Base-by-base conservation (phyloP, 1,140 invertebrate species). In the Trachymyrmex cornetzi region DNA sequence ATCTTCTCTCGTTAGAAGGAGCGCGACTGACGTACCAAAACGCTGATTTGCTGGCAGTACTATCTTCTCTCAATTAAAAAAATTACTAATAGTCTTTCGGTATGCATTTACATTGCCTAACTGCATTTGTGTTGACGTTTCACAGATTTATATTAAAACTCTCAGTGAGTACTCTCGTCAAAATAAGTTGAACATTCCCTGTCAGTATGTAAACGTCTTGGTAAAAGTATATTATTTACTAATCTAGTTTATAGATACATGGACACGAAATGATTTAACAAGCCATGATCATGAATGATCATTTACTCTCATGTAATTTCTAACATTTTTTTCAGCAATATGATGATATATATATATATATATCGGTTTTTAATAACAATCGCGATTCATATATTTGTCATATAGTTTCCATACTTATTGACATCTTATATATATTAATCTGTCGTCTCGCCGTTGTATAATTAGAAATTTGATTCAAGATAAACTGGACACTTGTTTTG, bases 231-330 rank as follows among this genome's bases (percentile, higher is more conserved):
- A 67, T 79, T 30, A 66, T 86, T 77, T 53, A 61, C 55, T 85
- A 86, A 90, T 75, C 84, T 89, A 91, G 55, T 87, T 79, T 59
- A 81, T 87, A 91, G 87, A 89, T 91, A 91, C 63, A 87, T 63
- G 75, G 77, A 89, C 74, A 79, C 22, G 77, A 89, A 80, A 87
- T 44, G 27, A 90, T 72, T 67, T 48, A 89, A 90, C 77, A 89
- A 91, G 79, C 63, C 75, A 87, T n/a, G 64, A 67, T 44, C 34
- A 67, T 81, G 30, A 57, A 87, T 66, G 48, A 89, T 89, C 22
- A 30, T 80, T 59, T 66, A 61, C 34, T 87, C n/a, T 77, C 30
- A 12, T 57, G 12, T 79, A 69, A 85, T 87, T 89, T 22, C 86
- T 80, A 86, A n/a, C 5, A 55, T 80, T 44, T 71, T 86, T 69